phyloP scores from a whole-genome alignment of 2,797 vertebrate species.

The Steatocranus sp. region DNA sequence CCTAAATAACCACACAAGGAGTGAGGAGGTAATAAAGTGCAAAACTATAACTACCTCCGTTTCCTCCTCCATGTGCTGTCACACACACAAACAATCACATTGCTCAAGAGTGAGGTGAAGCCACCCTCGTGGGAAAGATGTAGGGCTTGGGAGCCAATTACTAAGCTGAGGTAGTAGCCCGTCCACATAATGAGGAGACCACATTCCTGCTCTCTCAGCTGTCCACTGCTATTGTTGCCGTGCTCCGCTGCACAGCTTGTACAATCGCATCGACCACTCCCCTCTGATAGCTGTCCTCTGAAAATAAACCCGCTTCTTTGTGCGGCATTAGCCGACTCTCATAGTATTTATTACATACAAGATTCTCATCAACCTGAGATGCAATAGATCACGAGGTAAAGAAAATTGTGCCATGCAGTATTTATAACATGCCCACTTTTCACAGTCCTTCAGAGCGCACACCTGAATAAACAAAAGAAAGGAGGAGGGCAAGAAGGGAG shows the following conservation, averaged over 20 bases:
- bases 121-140: slow-evolving; percentile 41
- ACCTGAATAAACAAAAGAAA: slow-evolving; percentile 74
- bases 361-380: background rate
- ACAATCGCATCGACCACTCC: slow-evolving; percentile 17
- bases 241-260: slow-evolving; percentile 26
- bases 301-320: background rate
- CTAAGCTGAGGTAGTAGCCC: slow-evolving; percentile 36
- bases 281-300: background rate
- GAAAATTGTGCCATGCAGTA: slow-evolving; percentile 3
- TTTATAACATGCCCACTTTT: slow-evolving; percentile 26
- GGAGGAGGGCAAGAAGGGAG: slow-evolving; percentile 40
- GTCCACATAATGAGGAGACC: slow-evolving; percentile 55
- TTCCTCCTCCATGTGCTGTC: slow-evolving; percentile 19
- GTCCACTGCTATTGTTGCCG: slow-evolving; percentile 43
- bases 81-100: slow-evolving; percentile 36
- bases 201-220: slow-evolving; percentile 68
- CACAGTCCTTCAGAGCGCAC: slow-evolving; percentile 32
- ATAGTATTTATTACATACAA: background rate
- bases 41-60: slow-evolving; percentile 7
- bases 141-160: slow-evolving; percentile 58
- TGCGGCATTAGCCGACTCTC: background rate
- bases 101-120: slow-evolving; percentile 26
- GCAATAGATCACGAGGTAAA: background rate
- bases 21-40: slow-evolving; percentile 41
- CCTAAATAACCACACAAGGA: slow-evolving; percentile 17